A percentile compares a stretch with the other conserved stretches of the same genome.
Conservation (phyloP, 2,113 vertebrate genomes). For the Sapayoa aenigma region DNA sequence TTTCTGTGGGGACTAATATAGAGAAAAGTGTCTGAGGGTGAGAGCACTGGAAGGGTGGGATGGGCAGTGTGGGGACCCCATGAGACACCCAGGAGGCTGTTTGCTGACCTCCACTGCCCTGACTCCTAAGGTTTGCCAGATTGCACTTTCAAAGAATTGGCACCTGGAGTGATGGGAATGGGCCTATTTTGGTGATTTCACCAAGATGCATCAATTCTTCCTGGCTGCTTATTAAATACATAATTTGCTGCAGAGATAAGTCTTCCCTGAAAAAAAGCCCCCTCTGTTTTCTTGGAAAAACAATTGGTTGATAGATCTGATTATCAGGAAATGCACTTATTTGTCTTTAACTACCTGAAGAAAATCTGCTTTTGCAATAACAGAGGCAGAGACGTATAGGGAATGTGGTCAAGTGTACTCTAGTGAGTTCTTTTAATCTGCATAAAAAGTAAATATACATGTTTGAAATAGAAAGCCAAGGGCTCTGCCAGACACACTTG, state of each 20-base stretch:
- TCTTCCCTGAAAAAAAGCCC: neutral
- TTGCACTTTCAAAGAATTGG: neutral
- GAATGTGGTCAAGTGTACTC: neutral
- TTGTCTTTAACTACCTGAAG: neutral
- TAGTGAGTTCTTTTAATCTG: neutral
- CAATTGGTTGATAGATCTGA: neutral
- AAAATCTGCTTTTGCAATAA: neutral
- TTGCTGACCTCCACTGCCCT: neutral
- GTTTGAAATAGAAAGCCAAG: conserved; percentile 13
- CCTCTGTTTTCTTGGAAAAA: neutral
- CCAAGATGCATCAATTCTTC: neutral
- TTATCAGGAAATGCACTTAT: neutral
- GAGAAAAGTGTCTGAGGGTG: rapidly evolving
- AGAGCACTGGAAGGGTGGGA: neutral
- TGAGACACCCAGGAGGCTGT: rapidly evolving
- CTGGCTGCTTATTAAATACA: neutral
- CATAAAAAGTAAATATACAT: neutral
- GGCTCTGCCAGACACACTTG: neutral
- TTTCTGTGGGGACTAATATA: neutral
- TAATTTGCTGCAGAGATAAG: neutral
- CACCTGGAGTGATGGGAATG: neutral
- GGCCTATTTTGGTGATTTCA: neutral
- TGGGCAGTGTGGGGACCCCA: rapidly evolving
- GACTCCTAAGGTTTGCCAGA: rapidly evolving
- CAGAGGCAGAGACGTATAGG: neutral